Evolutionary conservation across 2,113 vertebrate genomes (phyloP), one percentile per base, ranked within the genome.

Genomic region (Crotalus horridus): DNA sequence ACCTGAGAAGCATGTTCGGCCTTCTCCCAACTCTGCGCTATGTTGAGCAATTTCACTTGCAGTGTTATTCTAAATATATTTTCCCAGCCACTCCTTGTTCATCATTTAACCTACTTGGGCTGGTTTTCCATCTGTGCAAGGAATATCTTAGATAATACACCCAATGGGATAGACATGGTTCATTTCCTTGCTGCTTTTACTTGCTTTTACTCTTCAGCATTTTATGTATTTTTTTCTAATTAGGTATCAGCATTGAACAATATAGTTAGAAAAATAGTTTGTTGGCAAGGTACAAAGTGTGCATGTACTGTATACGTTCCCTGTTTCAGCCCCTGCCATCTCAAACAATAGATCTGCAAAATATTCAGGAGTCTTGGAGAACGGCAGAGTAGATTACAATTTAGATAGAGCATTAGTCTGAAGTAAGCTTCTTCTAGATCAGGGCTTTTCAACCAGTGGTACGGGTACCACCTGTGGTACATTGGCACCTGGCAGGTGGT

Each of bases 41-140:
- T 51, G 61, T 54, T 39, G 39, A 58, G 33, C 54, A 39, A 39
- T 91, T 81, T 55, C 54, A 33, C 55, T 43, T 85, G 24, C 23
- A 95, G 61, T 39, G 81, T 3, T 2, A 92, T 33, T 43, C 12
- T 93, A 39, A n/a, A 29, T 56, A 29, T 56, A 91, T 58, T 4
- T 58, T 61, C 12, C 10, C 48, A 92, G 11, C 21, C 8, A 17
- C 3, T 91, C 0, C 20, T 59, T 90, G 53, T 54, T 90, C 48
- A 86, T 6, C 58, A 90, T 51, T 17, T 89, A 85, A 21, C 53
- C 90, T 54, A 92, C 89, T 89, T 51, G 29, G 58, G 54, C 17
- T 24, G 13, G 48, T 6, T 91, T 89, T 94, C 56, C 12, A 43
- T 88, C 91, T 53, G 92, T 48, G 61, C 94, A 23, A 92, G 58